These are phyloP conservation scores for Alligator mississippiensis DNA, from an alignment of 2,113 vertebrate species.

Conservation along the genomic window DNA sequence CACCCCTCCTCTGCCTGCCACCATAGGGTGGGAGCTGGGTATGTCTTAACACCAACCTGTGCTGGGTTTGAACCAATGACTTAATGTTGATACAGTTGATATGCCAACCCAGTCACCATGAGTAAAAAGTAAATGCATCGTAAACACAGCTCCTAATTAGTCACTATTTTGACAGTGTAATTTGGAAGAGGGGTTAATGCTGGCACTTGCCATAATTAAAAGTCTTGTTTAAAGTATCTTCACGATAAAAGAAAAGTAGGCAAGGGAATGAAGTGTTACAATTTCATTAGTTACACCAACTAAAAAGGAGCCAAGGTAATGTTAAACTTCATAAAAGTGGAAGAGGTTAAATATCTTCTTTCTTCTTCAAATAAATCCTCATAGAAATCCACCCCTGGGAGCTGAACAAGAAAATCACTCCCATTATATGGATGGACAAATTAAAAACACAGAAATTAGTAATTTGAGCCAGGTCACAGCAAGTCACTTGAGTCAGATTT, in stretches of 20 bases:
- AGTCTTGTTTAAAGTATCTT: neutral
- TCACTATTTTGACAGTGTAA: neutral
- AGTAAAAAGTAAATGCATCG: neutral
- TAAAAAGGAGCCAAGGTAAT: neutral
- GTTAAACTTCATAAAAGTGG: neutral
- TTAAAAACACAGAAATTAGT: neutral
- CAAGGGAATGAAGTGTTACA: rapidly evolving
- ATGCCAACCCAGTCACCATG: neutral
- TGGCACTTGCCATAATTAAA: neutral
- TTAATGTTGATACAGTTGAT: neutral
- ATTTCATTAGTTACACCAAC: neutral
- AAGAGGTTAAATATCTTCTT: neutral
- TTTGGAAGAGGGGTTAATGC: neutral
- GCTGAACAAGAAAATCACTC: neutral
- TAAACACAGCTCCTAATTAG: neutral
- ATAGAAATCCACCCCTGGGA: neutral
- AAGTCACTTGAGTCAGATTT: neutral
- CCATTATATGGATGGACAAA: neutral
- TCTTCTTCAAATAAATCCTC: neutral
- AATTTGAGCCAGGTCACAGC: neutral
- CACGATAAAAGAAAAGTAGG: neutral
- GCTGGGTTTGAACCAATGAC: neutral
- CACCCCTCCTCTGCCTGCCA: too few relatives aligned
- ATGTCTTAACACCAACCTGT: neutral
- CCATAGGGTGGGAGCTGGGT: too few relatives aligned